phyloP scores from a whole-genome alignment of 2,797 vertebrate species.

The Valencia hispanica region DNA sequence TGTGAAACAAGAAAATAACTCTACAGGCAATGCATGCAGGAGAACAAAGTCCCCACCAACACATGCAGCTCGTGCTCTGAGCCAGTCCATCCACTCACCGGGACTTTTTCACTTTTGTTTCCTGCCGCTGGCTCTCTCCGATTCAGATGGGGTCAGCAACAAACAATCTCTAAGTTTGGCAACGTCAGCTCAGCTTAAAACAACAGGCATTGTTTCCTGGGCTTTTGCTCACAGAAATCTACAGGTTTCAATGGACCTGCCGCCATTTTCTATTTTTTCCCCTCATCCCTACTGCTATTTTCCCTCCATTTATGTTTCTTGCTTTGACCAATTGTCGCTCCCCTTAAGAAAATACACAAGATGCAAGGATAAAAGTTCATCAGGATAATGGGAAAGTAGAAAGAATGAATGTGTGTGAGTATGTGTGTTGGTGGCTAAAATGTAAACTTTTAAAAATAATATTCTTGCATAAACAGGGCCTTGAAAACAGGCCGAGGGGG shows the following conservation, averaged over 20 bases:
- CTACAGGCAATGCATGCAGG: neutral
- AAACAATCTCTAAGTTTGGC: slow-evolving; percentile 82
- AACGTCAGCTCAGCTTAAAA: slow-evolving; percentile 81
- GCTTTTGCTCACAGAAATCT: slow-evolving; percentile 76
- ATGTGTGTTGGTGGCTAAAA: slow-evolving; percentile 23
- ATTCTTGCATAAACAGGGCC: slow-evolving; percentile 79
- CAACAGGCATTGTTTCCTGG: slow-evolving; percentile 75
- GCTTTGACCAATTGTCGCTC: neutral
- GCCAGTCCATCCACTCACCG: slow-evolving; percentile 37
- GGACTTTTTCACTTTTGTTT: slow-evolving; percentile 63
- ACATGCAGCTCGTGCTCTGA: slow-evolving; percentile 28
- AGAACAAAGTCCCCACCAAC: slow-evolving; percentile 1
- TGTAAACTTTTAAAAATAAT: slow-evolving; percentile 76
- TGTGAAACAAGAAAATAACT: neutral
- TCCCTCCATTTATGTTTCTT: neutral
- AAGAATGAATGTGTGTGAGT: slow-evolving; percentile 12
- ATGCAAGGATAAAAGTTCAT: neutral
- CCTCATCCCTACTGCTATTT: slow-evolving; percentile 11
- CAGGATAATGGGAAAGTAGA: slow-evolving; percentile 13
- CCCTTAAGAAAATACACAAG: neutral
- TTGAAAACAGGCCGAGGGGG: slow-evolving; percentile 68
- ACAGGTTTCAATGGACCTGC: slow-evolving; percentile 65
- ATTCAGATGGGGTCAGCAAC: slow-evolving; percentile 80
- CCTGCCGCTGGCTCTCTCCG: slow-evolving; percentile 55
- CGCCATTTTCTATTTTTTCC: slow-evolving; percentile 26